These are phyloP conservation scores for Diorhabda carinulata DNA, from an alignment of 1,140 invertebrate species.

Conservation along the genomic window DNA sequence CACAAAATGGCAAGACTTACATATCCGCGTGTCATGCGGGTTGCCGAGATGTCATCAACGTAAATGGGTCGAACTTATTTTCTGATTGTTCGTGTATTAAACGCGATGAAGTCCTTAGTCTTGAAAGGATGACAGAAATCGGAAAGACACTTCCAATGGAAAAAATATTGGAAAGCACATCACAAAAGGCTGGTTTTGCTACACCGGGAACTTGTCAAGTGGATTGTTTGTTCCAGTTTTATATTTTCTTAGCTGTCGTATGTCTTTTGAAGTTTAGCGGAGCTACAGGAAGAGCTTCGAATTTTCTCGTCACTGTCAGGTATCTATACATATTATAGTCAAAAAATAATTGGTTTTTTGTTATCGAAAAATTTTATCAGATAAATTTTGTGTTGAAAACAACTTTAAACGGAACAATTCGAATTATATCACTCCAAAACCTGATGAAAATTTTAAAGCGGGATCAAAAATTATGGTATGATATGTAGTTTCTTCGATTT, in stretches of 20 bases:
- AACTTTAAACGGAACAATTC: not conserved
- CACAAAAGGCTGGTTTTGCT: constrained; percentile 48
- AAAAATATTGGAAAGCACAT: not conserved
- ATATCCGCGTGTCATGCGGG: constrained; percentile 71
- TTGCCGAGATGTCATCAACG: constrained; percentile 49
- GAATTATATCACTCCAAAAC: too few relatives aligned
- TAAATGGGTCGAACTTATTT: constrained; percentile 46
- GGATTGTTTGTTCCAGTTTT: constrained; percentile 62
- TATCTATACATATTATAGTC: constrained; percentile 24
- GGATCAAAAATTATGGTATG: too few relatives aligned
- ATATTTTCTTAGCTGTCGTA: constrained; percentile 63
- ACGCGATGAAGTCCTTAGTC: constrained; percentile 15
- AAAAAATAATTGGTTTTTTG: too few relatives aligned
- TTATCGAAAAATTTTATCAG: too few relatives aligned
- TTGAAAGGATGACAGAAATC: constrained; percentile 11
- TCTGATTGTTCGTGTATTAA: constrained; percentile 58
- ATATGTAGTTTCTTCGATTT: too few relatives aligned
- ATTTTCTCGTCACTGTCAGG: constrained; percentile 64
- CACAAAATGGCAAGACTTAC: constrained; percentile 57
- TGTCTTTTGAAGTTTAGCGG: constrained; percentile 65
- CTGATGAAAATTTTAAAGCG: too few relatives aligned
- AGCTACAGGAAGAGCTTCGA: constrained; percentile 63
- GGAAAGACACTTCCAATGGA: constrained; percentile 1
- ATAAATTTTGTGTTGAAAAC: not conserved
- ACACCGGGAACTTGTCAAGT: constrained; percentile 61